These are phyloP conservation scores for Amaurobius ferox DNA, from an alignment of 2,888 invertebrate genomes.

Conservation along the genomic window DNA sequence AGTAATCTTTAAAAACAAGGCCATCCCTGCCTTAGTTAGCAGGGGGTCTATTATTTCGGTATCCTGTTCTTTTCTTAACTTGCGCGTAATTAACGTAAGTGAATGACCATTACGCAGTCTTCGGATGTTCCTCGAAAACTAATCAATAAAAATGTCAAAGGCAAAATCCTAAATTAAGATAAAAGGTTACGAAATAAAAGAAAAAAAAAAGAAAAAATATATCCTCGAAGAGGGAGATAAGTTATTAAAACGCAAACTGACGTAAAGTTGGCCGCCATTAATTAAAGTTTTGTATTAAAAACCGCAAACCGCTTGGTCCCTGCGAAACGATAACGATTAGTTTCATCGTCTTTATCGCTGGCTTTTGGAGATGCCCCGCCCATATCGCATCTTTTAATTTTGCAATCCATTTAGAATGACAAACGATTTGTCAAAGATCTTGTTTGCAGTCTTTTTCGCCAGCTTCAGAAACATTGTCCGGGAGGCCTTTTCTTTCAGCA, in stretches of 20 bases:
- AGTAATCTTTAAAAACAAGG: not conserved
- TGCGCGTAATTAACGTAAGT: constrained; percentile 39
- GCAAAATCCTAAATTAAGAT: constrained; percentile 58
- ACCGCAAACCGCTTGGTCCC: constrained; percentile 17
- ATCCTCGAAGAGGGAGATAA: constrained; percentile 35
- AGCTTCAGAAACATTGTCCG: constrained; percentile 26
- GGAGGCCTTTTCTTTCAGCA: constrained; percentile 10
- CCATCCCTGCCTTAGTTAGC: not conserved
- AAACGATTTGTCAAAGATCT: constrained; percentile 41
- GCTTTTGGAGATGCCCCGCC: constrained; percentile 34
- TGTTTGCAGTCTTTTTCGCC: constrained; percentile 29
- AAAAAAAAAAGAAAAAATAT: constrained; percentile 23
- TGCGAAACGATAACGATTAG: constrained; percentile 48
- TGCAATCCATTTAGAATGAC: constrained; percentile 56
- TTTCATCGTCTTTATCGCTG: constrained; percentile 57
- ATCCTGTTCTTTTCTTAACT: constrained; percentile 4
- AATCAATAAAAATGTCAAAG: constrained; percentile 52
- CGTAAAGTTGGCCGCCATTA: constrained; percentile 47
- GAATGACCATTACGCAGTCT: constrained; percentile 26
- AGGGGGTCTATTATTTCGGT: constrained; percentile 1
- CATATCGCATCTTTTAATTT: constrained; percentile 61
- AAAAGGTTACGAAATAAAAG: constrained; percentile 22
- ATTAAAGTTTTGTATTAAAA: constrained; percentile 46
- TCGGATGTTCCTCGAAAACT: not conserved
- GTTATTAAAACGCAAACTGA: constrained; percentile 39